Base-by-base conservation (phyloP, 2,888 invertebrate genomes). In the Abscondita cerata region DNA sequence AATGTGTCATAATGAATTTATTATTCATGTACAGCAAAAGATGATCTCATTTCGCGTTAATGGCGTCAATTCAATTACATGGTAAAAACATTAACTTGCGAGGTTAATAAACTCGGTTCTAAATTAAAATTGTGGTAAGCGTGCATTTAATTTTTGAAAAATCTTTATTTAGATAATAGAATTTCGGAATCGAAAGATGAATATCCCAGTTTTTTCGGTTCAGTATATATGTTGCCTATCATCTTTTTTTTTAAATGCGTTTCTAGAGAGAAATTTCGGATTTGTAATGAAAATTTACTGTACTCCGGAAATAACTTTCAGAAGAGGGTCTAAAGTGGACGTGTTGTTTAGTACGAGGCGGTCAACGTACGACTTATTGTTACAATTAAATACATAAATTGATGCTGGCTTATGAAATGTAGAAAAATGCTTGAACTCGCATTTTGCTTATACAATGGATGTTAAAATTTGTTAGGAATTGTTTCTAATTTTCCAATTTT, bases 1-100 rank as follows among this genome's bases (percentile, higher is more conserved):
- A 51, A 53, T 41, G 52, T 46, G 47, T 58, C 47, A 40, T 58
- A 52, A 62, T 53, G 53, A 58, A 52, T 57, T 58, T 62, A 62
- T 58, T 62, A 62, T 62, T 62, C 58, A 62, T 62, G 53, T 33
- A 53, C 57, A 51, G 41, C 54, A 48, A 31, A 56, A 53, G 62
- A 58, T 62, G 62, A 62, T 62, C 62, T 62, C 62, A 62, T 53
- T 53, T 48, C 58, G 52, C 62, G 54, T 51, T 58, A 53, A 62
- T 53, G 58, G 55, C 53, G 62, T 57, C 62, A 58, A 62, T 62
- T 62, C 57, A 62, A 62, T 62, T 62, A 62, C 53, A 62, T 62
- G 57, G 57, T 57, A 52, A 57, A 58, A 60, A 60, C 60, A 60
- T 60, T 55, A 60, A 51, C 25, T 33, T 40, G 59, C 16, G 55